These are phyloP conservation scores for Perodicticus potto DNA, from an alignment of 2,797 vertebrate genomes.

Conservation along the genomic window DNA sequence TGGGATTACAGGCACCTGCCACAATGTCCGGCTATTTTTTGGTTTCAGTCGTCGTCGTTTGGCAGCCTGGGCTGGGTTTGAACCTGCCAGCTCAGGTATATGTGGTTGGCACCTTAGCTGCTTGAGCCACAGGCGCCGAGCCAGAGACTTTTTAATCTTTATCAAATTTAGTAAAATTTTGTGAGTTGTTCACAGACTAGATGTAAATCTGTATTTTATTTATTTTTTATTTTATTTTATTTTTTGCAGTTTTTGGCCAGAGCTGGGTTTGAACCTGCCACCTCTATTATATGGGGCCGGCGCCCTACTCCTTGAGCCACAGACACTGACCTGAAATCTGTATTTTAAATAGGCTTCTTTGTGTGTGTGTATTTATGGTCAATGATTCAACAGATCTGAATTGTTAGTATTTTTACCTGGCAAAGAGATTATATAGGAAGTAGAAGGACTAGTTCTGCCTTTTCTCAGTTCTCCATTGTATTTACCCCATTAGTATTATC, in stretches of 20 bases:
- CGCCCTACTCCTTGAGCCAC: no score
- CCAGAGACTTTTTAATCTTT: constrained; percentile 26
- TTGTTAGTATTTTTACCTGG: not conserved
- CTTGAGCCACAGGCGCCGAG: no score
- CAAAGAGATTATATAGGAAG: not conserved
- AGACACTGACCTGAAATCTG: not conserved
- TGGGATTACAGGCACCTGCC: no score
- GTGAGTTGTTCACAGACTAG: constrained; percentile 1
- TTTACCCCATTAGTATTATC: not conserved
- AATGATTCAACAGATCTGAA: not conserved
- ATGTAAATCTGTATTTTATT: not conserved
- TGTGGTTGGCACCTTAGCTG: no score
- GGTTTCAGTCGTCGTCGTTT: no score
- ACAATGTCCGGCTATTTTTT: no score
- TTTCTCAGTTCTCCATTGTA: constrained; percentile 2
- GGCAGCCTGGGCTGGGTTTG: no score
- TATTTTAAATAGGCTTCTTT: constrained; percentile 14
- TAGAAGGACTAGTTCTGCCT: not conserved
- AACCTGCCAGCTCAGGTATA: no score
- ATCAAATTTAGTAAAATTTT: constrained; percentile 43
- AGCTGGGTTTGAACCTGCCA: no score
- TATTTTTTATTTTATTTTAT: no score
- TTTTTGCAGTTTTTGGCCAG: no score
- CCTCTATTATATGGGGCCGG: no score
- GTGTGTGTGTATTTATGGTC: not conserved